A percentile compares a stretch with the other conserved stretches of the same genome.
Evolutionary conservation across 2,113 vertebrate genomes (phyloP).

Genomic region (Psittacara wagleri): DNA sequence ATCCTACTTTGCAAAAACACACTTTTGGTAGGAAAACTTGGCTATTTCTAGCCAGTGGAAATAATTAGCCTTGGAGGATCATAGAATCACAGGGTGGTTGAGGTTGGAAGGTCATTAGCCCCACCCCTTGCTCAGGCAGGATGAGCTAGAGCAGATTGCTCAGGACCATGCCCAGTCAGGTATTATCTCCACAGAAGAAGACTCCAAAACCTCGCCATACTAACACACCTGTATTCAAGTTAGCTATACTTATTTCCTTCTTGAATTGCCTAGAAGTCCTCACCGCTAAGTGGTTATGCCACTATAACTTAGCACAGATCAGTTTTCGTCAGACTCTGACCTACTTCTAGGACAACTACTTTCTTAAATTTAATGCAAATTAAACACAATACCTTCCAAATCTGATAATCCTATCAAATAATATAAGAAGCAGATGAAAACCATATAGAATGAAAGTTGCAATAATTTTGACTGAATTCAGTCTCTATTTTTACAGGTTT

Average conservation of each 20-base stretch:
- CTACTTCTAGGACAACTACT: background rate
- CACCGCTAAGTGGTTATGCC: background rate
- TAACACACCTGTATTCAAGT: background rate
- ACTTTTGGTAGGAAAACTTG: background rate
- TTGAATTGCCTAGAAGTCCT: background rate
- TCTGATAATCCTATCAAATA: background rate
- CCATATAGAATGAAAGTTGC: background rate
- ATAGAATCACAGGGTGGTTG: background rate
- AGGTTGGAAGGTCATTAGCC: background rate
- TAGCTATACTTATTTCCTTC: background rate
- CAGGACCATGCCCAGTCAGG: background rate
- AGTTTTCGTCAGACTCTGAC: background rate
- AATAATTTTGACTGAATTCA: background rate
- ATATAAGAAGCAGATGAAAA: background rate
- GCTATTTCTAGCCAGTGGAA: background rate
- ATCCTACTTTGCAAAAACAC: background rate
- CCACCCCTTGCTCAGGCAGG: background rate
- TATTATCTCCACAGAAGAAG: background rate
- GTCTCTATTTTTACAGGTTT: background rate
- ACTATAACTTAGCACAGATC: background rate
- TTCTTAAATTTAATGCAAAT: background rate
- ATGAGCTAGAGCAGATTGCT: background rate
- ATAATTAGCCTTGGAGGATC: background rate
- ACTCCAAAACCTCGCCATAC: background rate
- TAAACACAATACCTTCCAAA: background rate